These are phyloP conservation scores for Eupithecia abbreviata DNA, from an alignment of 2,888 invertebrate genomes.

Conservation along the genomic window DNA sequence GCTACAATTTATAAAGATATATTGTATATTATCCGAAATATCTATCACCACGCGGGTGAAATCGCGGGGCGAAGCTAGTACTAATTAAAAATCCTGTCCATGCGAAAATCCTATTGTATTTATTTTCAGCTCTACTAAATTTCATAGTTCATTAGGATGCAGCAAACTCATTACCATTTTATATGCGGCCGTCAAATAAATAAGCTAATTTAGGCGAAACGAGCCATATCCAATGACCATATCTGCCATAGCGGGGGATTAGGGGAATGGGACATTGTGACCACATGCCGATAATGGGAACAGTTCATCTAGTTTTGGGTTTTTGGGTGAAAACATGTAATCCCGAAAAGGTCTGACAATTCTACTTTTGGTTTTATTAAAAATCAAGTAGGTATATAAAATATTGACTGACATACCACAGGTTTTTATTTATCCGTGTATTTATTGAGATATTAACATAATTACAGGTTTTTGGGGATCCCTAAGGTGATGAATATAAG, in stretches of 20 bases:
- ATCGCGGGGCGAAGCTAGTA: too few species aligned
- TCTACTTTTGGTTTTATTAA: background rate
- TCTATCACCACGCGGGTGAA: too few species aligned
- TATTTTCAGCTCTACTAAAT: background rate
- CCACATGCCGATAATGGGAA: constrained; percentile 34
- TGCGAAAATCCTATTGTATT: background rate
- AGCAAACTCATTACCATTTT: constrained; percentile 25
- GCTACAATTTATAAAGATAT: too few species aligned
- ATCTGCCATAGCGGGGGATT: constrained; percentile 38
- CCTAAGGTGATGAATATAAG: too few species aligned
- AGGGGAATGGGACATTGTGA: constrained; percentile 44
- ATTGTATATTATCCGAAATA: too few species aligned
- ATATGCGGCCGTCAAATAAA: constrained; percentile 40
- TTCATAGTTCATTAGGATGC: constrained; percentile 10
- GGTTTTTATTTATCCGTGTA: too few species aligned
- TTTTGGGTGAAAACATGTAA: background rate
- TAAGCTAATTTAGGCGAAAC: constrained; percentile 56
- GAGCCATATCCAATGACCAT: constrained; percentile 51
- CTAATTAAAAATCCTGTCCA: background rate
- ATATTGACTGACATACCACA: too few species aligned
- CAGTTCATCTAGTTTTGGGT: constrained; percentile 2
- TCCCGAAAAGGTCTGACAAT: background rate
- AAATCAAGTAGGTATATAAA: background rate
- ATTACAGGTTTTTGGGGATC: too few species aligned
- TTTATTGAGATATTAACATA: too few species aligned